Conservation (phyloP, 2,113 vertebrate species). For the Cochlearius cochlearius region DNA sequence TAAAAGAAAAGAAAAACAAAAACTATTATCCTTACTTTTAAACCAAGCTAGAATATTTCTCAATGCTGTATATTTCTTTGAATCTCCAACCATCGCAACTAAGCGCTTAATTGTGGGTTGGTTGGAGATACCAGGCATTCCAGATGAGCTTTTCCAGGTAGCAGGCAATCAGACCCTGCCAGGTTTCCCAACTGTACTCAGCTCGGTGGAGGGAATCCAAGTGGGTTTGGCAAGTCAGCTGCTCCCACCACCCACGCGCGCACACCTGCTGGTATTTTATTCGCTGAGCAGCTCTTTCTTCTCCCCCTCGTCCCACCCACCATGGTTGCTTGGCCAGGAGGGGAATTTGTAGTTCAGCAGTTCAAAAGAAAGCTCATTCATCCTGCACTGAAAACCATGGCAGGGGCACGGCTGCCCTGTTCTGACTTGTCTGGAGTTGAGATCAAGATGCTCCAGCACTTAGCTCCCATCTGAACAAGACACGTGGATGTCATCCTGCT, state of each 20-base stretch:
- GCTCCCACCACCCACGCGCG: slow-evolving; percentile 4
- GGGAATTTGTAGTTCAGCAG: slow-evolving; percentile 26
- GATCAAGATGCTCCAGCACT: slow-evolving; percentile 56
- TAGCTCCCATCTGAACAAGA: background rate
- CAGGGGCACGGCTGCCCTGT: slow-evolving; percentile 73
- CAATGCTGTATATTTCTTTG: background rate
- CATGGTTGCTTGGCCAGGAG: background rate
- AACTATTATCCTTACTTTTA: background rate
- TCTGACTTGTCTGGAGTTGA: slow-evolving; percentile 72
- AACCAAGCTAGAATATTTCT: background rate
- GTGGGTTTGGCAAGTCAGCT: slow-evolving; percentile 16
- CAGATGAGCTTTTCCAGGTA: slow-evolving; percentile 11
- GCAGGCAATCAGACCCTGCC: background rate
- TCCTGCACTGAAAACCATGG: background rate
- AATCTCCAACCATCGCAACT: background rate
- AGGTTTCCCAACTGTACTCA: background rate
- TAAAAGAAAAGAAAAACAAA: too few relatives aligned
- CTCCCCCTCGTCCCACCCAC: background rate
- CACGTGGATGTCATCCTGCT: background rate
- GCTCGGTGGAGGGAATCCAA: background rate
- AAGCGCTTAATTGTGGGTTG: background rate
- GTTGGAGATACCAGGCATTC: background rate
- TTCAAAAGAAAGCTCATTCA: slow-evolving; percentile 21
- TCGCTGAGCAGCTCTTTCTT: background rate
- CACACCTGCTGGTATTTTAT: background rate